Base-by-base conservation (phyloP, 2,113 vertebrate genomes). In the Mobula birostris region DNA sequence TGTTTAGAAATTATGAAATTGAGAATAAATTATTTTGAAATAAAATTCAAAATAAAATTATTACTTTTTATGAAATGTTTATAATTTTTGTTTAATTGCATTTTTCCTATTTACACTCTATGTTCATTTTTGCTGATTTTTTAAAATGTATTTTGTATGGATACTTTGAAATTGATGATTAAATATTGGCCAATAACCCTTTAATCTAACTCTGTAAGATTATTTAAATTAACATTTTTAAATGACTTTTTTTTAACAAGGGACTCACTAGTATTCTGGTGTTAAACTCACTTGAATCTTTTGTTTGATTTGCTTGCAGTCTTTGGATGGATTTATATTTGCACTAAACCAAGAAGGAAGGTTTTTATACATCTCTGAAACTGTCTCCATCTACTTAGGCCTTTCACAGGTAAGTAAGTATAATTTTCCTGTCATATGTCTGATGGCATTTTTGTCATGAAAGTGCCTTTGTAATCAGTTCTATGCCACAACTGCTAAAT, bases 331-430 rank as follows among this genome's bases (percentile, higher is more conserved):
- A 96, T 99, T 99, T 96, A 98, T 99, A 97, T 99, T 99, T 99
- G 98, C 98, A 98, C 98, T 99, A 98, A 99, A 99, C 97, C 98
- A 99, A 97, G 99, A 99, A 97, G 98, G 98, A 96, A 98, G 98
- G 95, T 99, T 99, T 98, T 97, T 99, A 95, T 99, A 99, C 98
- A 99, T 99, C 97, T 99, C 99, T 0, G 99, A 99, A 97, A 99
- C 99, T 5, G 99, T 99, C 95, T 99, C 99, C 97, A 99, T 99
- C 97, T 99, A 99, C 97, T 98, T 99, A 97, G 99, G 99, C 94
- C 98, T 99, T 96, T 99, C 99, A 94, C 98, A 99, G 98, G 99
- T 99, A 97, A 98, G 98, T 97, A 95, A 94, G 95, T 76, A 74
- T 56, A 74, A 76, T 76, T 76, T 93, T 74, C 8, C 68, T 27